A percentile compares a stretch with the other conserved stretches of the same genome.
Conservation (phyloP, 2,113 vertebrate genomes). For the Daphoenositta chrysoptera region DNA sequence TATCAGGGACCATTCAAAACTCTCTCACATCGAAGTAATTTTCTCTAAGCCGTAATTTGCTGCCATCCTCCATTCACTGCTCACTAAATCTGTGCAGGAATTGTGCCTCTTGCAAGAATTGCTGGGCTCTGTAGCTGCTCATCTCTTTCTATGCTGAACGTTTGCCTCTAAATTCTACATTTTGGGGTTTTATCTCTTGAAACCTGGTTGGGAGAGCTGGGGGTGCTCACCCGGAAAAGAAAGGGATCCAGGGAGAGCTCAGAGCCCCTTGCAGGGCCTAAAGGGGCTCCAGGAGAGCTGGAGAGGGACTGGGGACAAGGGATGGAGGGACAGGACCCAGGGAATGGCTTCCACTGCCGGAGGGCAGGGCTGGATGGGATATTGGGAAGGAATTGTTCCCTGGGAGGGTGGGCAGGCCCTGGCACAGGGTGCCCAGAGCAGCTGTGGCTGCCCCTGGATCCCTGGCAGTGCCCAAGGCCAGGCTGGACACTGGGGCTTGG, state of each 20-base stretch:
- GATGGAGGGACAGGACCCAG: background rate
- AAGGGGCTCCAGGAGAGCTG: background rate
- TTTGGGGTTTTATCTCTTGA: background rate
- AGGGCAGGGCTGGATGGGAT: background rate
- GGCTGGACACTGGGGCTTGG: background rate
- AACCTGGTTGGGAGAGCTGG: background rate
- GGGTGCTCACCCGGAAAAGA: accelerated
- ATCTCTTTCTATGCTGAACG: background rate
- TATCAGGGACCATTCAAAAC: background rate
- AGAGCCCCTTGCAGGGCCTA: accelerated
- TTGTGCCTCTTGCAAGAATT: background rate
- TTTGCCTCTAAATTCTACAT: background rate
- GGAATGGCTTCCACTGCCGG: background rate
- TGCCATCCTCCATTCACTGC: background rate
- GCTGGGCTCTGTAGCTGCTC: background rate
- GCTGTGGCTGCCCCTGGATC: background rate
- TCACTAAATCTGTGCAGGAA: background rate
- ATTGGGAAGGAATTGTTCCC: background rate
- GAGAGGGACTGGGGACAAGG: background rate
- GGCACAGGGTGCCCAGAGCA: background rate
- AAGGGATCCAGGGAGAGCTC: background rate
- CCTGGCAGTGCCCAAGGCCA: background rate
- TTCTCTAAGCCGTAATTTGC: background rate
- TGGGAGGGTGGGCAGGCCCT: background rate
- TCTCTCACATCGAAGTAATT: background rate